Conservation (phyloP, 2,888 invertebrate species). For the Lasioglossum pauxillum region DNA sequence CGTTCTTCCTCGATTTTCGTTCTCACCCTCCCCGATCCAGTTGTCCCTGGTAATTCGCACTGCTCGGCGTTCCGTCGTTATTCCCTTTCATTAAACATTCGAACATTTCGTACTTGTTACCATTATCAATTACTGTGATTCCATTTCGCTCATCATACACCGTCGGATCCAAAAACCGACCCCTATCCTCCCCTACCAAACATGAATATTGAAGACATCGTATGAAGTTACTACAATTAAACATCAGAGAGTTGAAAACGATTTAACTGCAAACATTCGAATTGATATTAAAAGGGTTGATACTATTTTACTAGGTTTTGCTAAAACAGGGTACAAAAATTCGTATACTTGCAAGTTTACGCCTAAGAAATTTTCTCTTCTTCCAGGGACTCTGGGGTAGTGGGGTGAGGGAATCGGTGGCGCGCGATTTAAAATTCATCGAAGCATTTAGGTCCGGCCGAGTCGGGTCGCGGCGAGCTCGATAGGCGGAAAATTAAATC, state of each 20-base stretch:
- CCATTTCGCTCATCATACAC: not conserved
- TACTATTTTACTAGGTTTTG: no score
- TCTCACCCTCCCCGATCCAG: not conserved
- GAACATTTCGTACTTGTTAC: not conserved
- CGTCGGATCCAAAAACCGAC: not conserved
- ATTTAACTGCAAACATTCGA: no score
- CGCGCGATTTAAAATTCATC: slow-evolving; percentile 38
- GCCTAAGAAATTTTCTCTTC: not conserved
- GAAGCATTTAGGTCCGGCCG: slow-evolving; percentile 29
- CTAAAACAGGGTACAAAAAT: no score
- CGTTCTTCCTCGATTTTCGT: slow-evolving; percentile 16
- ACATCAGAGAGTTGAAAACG: not conserved
- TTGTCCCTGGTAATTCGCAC: not conserved
- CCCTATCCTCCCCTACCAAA: not conserved
- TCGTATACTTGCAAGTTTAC: not conserved
- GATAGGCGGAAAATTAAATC: slow-evolving; percentile 47
- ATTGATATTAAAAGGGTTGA: no score
- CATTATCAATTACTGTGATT: not conserved
- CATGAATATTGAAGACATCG: not conserved
- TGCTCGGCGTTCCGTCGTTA: not conserved
- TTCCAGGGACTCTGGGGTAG: not conserved
- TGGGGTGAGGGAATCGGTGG: not conserved
- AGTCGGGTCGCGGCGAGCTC: slow-evolving; percentile 11
- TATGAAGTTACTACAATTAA: not conserved
- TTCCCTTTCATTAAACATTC: slow-evolving; percentile 8